These are phyloP conservation scores for Pseudachorutes palmiensis DNA, from an alignment of 1,140 invertebrate genomes.

Conservation along the genomic window DNA sequence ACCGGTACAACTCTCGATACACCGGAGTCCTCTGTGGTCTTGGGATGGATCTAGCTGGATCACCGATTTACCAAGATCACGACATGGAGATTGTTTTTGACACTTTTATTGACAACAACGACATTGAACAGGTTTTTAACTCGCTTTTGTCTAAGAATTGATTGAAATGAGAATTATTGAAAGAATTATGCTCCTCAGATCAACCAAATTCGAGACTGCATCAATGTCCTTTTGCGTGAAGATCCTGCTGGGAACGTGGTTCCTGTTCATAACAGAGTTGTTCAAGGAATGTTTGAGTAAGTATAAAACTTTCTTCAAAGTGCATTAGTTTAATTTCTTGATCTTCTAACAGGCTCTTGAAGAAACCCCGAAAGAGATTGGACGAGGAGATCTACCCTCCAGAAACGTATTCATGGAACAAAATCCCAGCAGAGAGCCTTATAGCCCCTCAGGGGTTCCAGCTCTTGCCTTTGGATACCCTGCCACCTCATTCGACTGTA, in stretches of 20 bases:
- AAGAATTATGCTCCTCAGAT: conserved; percentile 44
- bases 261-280: conserved; percentile 10
- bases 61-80: conserved; percentile 60
- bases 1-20: conserved; percentile 51
- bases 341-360: conserved; percentile 17
- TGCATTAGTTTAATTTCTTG: not conserved
- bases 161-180: not conserved
- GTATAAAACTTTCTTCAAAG: not conserved
- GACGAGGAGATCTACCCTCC: conserved; percentile 31
- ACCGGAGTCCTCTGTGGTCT: conserved; percentile 73
- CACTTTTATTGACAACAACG: conserved; percentile 55
- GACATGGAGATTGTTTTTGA: conserved; percentile 74
- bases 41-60: conserved; percentile 51
- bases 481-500: no score
- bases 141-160: not conserved
- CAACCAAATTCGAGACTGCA: conserved; percentile 53
- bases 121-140: conserved; percentile 49
- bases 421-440: conserved; percentile 3
- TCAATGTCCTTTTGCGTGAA: conserved; percentile 48
- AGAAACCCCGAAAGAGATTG: conserved; percentile 10
- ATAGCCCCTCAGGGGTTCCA: no score
- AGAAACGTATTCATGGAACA: conserved; percentile 29
- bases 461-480: no score
- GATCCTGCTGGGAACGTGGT: conserved; percentile 16
- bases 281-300: conserved; percentile 17